These are phyloP conservation scores for Thysanoteuthis rhombus DNA, from an alignment of 2,888 invertebrate genomes.

Conservation along the genomic window DNA sequence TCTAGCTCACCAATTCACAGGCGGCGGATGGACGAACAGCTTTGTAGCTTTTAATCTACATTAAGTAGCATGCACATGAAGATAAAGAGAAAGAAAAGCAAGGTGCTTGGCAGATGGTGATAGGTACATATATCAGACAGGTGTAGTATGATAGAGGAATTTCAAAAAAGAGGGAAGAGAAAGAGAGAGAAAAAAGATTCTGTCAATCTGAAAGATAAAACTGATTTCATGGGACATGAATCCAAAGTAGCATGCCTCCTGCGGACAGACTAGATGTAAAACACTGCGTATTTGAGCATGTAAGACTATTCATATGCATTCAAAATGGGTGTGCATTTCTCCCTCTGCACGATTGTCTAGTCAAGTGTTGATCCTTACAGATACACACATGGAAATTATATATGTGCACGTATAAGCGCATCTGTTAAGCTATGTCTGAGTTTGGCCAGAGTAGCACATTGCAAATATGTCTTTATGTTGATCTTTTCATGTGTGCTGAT, in stretches of 20 bases:
- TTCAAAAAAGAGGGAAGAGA: neutral
- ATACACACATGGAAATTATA: neutral
- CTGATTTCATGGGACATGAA: slow-evolving; percentile 24
- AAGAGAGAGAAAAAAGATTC: neutral
- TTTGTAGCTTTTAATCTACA: slow-evolving; percentile 28
- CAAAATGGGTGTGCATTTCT: neutral
- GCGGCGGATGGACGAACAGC: slow-evolving; percentile 28
- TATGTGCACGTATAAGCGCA: neutral
- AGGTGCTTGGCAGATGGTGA: slow-evolving; percentile 23
- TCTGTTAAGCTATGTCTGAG: neutral
- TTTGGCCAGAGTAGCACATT: neutral
- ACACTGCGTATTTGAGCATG: slow-evolving; percentile 12
- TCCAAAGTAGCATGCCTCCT: slow-evolving; percentile 12
- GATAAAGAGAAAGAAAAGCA: neutral
- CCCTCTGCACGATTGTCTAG: neutral
- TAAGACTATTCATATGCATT: neutral
- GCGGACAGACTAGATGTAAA: neutral
- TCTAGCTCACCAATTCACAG: slow-evolving; percentile 28
- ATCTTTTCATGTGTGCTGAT: neutral
- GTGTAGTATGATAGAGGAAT: slow-evolving; percentile 28
- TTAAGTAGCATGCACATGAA: slow-evolving; percentile 30
- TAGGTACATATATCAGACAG: slow-evolving; percentile 22
- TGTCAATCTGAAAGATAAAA: slow-evolving; percentile 26
- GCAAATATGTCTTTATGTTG: neutral
- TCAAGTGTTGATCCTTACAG: neutral